A percentile compares a stretch with the other conserved stretches of the same genome.
Evolutionary conservation across 2,797 vertebrate species (phyloP).

Genomic region (Chaunax sp.): DNA sequence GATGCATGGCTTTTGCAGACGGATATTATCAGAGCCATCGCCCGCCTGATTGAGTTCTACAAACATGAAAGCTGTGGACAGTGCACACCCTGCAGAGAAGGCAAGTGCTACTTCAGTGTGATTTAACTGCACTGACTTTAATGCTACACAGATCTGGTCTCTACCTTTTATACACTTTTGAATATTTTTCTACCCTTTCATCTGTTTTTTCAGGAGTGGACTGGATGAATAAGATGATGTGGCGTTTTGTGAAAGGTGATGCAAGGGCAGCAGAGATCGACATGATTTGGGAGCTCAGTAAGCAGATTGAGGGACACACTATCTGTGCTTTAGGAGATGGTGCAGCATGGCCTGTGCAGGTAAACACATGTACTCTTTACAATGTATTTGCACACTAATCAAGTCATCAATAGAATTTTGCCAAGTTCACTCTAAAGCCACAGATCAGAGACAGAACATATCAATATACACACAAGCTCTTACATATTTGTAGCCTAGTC

Average conservation of each 20-base stretch:
- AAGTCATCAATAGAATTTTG: background rate
- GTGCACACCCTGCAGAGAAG: conserved; percentile 96
- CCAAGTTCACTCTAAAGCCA: background rate
- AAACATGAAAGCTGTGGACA: conserved; percentile 98
- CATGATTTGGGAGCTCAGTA: conserved; percentile 98
- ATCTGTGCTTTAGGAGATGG: conserved; percentile 96
- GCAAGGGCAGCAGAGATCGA: conserved; percentile 90
- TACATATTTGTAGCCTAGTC: no score
- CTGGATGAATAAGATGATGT: conserved; percentile 99
- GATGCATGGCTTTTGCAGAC: conserved; percentile 81
- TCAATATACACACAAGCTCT: no score
- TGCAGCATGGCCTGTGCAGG: conserved; percentile 98
- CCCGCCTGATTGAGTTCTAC: conserved; percentile 96
- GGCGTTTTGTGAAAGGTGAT: conserved; percentile 91
- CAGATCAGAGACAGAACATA: background rate
- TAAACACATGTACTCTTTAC: conserved; percentile 56
- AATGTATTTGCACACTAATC: background rate
- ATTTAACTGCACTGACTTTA: accelerated
- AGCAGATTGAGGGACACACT: conserved; percentile 98
- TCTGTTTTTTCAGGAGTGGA: conserved; percentile 87
- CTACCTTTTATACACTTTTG: background rate
- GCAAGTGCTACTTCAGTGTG: conserved; percentile 68
- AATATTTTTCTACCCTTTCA: background rate
- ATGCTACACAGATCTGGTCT: background rate
- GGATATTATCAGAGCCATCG: conserved; percentile 91